Evolutionary conservation across 2,888 invertebrate species (phyloP), one percentile per base, ranked within the genome.

Genomic region (Noctua pronuba): DNA sequence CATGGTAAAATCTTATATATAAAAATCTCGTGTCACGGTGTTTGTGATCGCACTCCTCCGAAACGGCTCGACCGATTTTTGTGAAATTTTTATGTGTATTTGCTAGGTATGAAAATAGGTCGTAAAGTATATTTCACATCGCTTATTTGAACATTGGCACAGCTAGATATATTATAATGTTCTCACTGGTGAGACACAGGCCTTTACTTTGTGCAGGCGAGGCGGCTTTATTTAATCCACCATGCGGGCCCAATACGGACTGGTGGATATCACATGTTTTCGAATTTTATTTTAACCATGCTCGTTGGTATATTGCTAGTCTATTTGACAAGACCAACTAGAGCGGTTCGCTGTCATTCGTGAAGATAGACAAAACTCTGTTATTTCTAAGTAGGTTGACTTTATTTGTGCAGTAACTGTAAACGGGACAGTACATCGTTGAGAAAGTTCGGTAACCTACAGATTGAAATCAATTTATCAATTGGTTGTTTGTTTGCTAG

Each of bases 401-500:
- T 64, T 18, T 77, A 55, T 73, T 78, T 73, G 77, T 76, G 18
- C 49, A 84, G 41, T 85, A 73, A 83, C 82, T 18, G 83, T 81
- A 41, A 69, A 81, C 55, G 49, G 66, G 62, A 71, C 44, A 68
- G 68, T 44, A 31, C 46, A 66, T 73, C 65, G 62, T 72, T 38
- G 79, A 80, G 72, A 75, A 81, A 85, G 82, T 81, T 85, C 82
- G 65, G 49, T 65, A 68, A 81, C 72, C 85, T 6, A 31, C 21
- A 73, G 85, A 85, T 83, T 76, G 49, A 28, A 66, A 81, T 83
- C 82, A 44, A 73, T 81, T 79, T 75, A 73, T 73, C 85, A 75
- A 72, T 83, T 65, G 55, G 4, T 62, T 41, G 46, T 76, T 85
- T 83, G 76, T 76, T 64, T 35, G 69, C 28, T 16, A 52, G 52